A percentile compares a stretch with the other conserved stretches of the same genome.
Conservation (phyloP, 1,140 invertebrate genomes). For the Gryon sp. region DNA sequence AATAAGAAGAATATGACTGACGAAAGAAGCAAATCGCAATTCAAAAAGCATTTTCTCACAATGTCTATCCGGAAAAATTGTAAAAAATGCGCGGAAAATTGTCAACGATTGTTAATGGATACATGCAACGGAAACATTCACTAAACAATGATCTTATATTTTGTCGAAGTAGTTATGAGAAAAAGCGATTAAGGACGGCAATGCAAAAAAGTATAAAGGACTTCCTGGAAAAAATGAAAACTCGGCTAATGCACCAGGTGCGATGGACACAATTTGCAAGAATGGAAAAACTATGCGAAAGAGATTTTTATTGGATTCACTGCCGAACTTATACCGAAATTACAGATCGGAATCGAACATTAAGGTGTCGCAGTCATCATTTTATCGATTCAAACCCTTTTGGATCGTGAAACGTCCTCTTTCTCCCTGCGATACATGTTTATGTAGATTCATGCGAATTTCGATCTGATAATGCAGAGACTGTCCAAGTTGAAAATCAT, state of each 20-base stretch:
- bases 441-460: conserved; percentile 35
- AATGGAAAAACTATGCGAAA: conserved; percentile 13
- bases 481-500: conserved; percentile 10
- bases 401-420: conserved; percentile 21
- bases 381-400: conserved; percentile 28
- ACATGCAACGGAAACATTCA: no score
- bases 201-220: conserved; percentile 8
- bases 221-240: conserved; percentile 33
- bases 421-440: conserved; percentile 32
- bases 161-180: conserved; percentile 7
- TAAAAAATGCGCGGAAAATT: no score
- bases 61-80: no score
- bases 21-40: no score
- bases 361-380: conserved; percentile 28
- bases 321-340: conserved; percentile 29
- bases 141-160: conserved; percentile 2
- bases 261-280: conserved; percentile 8
- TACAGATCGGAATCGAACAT: conserved; percentile 4
- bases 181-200: background rate
- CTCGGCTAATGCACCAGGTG: background rate
- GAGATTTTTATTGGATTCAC: conserved; percentile 27
- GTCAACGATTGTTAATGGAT: no score
- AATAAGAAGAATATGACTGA: no score
- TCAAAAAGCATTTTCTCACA: no score
- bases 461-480: conserved; percentile 27